A percentile compares a stretch with the other conserved stretches of the same genome.
Conservation (phyloP, 2,113 vertebrate genomes). For the Solea solea region DNA sequence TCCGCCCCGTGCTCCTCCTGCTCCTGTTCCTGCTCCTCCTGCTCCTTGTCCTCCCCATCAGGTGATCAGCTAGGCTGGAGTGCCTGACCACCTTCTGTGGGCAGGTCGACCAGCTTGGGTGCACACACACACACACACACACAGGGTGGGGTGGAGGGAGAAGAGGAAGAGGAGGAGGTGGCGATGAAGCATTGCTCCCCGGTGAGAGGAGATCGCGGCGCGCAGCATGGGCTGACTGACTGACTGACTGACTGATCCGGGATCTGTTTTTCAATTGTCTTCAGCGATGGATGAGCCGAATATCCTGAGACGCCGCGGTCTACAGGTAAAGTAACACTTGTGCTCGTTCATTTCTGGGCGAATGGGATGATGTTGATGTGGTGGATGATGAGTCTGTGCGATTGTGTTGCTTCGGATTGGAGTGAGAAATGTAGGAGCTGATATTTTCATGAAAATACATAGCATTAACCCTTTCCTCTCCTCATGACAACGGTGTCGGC, state of each 20-base stretch:
- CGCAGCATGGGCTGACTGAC: slow-evolving; percentile 50
- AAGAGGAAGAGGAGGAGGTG: not conserved
- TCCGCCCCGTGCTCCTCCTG: too few relatives aligned
- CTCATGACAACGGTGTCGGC: not conserved
- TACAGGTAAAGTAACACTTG: slow-evolving; percentile 68
- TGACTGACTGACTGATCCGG: slow-evolving; percentile 1
- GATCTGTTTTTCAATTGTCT: slow-evolving; percentile 15
- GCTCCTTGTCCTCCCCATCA: slow-evolving; percentile 1
- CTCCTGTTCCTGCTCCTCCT: not conserved
- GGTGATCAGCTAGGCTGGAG: slow-evolving; percentile 27
- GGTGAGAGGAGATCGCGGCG: slow-evolving; percentile 1
- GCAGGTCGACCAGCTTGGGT: slow-evolving; percentile 14
- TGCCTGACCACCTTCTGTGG: not conserved
- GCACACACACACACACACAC: not conserved
- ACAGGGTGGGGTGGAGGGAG: not conserved
- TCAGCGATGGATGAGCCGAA: slow-evolving; percentile 79
- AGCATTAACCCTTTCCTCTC: too few relatives aligned
- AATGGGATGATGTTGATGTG: slow-evolving; percentile 1
- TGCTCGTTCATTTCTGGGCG: slow-evolving; percentile 29
- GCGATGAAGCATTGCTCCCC: slow-evolving; percentile 2
- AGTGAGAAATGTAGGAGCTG: not conserved
- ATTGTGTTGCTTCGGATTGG: too few relatives aligned
- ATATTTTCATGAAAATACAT: too few relatives aligned
- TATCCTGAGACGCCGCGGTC: slow-evolving; percentile 80
- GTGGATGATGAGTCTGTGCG: not conserved